Percentiles rank a stretch among this genome's conserved stretches.
Evolutionary conservation across 2,797 vertebrate species (phyloP).

Genomic region (Peromyscus eremicus): DNA sequence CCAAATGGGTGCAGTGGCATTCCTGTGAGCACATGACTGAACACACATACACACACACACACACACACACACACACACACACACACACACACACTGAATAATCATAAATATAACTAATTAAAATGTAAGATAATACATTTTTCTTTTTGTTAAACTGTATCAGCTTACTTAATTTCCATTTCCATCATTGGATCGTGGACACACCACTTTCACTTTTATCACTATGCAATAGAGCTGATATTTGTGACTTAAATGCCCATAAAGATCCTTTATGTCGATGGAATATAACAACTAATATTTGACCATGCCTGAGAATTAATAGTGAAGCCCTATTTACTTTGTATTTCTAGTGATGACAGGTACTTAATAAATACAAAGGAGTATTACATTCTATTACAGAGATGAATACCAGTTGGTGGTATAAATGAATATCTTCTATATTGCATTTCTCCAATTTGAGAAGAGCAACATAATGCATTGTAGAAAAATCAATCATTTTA

Average conservation of each 20-base stretch:
- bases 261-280: not conserved
- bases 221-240: not conserved
- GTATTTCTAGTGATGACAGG: slow-evolving; percentile 67
- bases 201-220: not conserved
- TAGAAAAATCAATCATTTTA: slow-evolving; percentile 82
- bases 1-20: not conserved
- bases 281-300: slow-evolving; percentile 52
- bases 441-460: slow-evolving; percentile 77
- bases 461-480: slow-evolving; percentile 68
- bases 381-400: slow-evolving; percentile 70
- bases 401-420: slow-evolving; percentile 61
- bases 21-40: not conserved
- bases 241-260: not conserved
- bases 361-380: slow-evolving; percentile 80
- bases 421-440: slow-evolving; percentile 74
- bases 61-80: not conserved
- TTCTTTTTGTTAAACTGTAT: not conserved
- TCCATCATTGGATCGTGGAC: not conserved
- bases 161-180: not conserved
- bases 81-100: not conserved
- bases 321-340: slow-evolving; percentile 64
- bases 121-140: not conserved
- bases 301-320: slow-evolving; percentile 58
- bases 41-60: not conserved
- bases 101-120: not conserved